Percentiles rank a stretch among this genome's conserved stretches.
These are phyloP conservation scores for Hyla sarda DNA, from an alignment of 2,113 vertebrate species.

Conservation along the genomic window DNA sequence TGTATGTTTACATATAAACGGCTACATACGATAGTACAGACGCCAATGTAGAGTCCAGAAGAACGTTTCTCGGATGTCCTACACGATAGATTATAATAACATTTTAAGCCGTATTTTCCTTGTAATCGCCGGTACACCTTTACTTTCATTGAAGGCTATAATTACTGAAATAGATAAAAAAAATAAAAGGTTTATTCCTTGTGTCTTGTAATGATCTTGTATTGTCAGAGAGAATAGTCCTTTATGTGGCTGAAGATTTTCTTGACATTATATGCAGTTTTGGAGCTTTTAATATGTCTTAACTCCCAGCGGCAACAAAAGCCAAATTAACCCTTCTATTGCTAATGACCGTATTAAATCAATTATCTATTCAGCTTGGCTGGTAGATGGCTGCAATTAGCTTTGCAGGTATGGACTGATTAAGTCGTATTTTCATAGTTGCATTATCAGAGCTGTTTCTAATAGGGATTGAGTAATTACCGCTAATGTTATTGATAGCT, in stretches of 20 bases:
- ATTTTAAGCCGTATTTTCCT: no score
- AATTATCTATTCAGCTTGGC: slow-evolving; percentile 56
- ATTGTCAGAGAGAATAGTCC: slow-evolving; percentile 43
- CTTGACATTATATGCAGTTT: slow-evolving; percentile 27
- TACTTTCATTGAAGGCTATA: neutral
- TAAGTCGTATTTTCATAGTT: slow-evolving; percentile 41
- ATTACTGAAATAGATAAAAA: neutral
- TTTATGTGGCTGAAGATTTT: slow-evolving; percentile 30
- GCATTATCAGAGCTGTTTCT: slow-evolving; percentile 27
- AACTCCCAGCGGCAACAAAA: slow-evolving; percentile 29
- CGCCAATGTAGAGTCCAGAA: neutral
- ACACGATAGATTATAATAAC: neutral
- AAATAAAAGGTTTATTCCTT: slow-evolving; percentile 26
- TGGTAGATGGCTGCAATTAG: slow-evolving; percentile 46
- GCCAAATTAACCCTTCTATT: slow-evolving; percentile 57
- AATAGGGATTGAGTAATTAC: slow-evolving; percentile 44
- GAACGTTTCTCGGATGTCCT: neutral
- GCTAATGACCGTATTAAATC: slow-evolving; percentile 55
- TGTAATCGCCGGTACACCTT: neutral
- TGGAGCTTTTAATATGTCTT: slow-evolving; percentile 45
- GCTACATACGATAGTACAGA: neutral
- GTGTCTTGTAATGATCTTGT: slow-evolving; percentile 48
- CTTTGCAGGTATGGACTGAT: slow-evolving; percentile 52
- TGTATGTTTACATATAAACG: no score
- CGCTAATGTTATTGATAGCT: slow-evolving; percentile 33